Evolutionary conservation across 2,888 invertebrate species (phyloP).

Genomic region (Odontocolon sp.): DNA sequence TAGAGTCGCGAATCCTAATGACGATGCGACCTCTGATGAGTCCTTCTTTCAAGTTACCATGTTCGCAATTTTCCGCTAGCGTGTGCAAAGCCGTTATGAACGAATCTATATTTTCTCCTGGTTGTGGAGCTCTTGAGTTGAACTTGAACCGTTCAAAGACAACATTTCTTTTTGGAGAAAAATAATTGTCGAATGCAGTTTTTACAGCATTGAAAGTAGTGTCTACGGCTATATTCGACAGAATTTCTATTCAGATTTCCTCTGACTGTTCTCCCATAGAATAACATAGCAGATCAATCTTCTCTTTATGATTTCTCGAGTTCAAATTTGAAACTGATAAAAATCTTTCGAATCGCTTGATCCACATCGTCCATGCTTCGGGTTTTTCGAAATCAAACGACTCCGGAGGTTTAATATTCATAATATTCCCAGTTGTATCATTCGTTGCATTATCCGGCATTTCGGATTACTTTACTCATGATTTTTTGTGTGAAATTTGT

Average conservation of each 20-base stretch:
- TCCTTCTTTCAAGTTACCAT: constrained; percentile 61
- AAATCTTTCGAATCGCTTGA: constrained; percentile 55
- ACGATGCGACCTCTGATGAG: constrained; percentile 69
- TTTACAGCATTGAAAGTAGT: neutral
- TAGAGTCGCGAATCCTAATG: constrained; percentile 63
- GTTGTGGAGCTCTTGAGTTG: constrained; percentile 56
- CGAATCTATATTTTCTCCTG: constrained; percentile 40
- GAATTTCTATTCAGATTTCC: constrained; percentile 55
- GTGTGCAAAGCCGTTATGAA: constrained; percentile 63
- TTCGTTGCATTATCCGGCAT: constrained; percentile 5
- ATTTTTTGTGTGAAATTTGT: neutral
- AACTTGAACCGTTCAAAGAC: constrained; percentile 62
- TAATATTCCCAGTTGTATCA: neutral
- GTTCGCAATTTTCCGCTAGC: constrained; percentile 65
- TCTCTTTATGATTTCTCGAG: constrained; percentile 51
- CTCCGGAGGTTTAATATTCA: constrained; percentile 36
- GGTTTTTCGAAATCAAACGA: constrained; percentile 54
- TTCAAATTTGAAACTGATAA: constrained; percentile 48
- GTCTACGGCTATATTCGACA: constrained; percentile 1
- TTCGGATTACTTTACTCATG: neutral
- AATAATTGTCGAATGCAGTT: constrained; percentile 8
- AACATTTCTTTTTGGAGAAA: constrained; percentile 53
- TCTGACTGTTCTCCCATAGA: constrained; percentile 63
- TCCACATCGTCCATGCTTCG: constrained; percentile 48
- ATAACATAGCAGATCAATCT: constrained; percentile 64